Percentiles rank a stretch among this genome's conserved stretches.
Conservation (phyloP, 2,888 invertebrate species). For the Scaptomyza parva region DNA sequence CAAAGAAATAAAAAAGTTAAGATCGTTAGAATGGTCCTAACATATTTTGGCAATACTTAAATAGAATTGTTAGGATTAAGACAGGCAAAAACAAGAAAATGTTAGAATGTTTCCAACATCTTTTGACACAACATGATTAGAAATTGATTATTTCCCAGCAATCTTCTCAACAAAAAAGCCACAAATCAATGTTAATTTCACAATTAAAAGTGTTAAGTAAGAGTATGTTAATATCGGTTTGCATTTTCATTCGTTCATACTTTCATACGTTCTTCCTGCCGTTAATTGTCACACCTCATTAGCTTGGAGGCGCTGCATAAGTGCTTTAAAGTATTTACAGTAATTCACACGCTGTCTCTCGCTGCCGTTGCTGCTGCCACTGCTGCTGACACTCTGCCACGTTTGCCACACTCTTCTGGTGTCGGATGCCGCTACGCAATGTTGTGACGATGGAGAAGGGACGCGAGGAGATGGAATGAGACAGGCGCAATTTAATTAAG, state of each 20-base stretch:
- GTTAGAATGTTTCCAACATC: no score
- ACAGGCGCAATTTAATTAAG: slow-evolving; percentile 69
- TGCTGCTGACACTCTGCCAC: not conserved
- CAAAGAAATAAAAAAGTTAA: no score
- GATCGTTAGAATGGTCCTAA: no score
- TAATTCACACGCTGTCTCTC: slow-evolving; percentile 63
- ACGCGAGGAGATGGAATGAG: not conserved
- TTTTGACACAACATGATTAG: no score
- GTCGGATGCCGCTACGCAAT: not conserved
- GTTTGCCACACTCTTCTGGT: not conserved
- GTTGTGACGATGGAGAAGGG: slow-evolving; percentile 8
- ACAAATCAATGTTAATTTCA: no score
- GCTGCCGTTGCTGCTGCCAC: no score
- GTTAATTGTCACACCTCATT: slow-evolving; percentile 76
- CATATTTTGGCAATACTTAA: no score
- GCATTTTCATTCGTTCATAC: not conserved
- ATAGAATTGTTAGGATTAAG: no score
- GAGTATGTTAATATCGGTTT: not conserved
- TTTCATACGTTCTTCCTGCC: not conserved
- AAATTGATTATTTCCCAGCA: no score
- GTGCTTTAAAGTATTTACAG: slow-evolving; percentile 69
- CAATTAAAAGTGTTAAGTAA: not conserved
- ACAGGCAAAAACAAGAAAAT: no score
- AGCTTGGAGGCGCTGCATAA: slow-evolving; percentile 50
- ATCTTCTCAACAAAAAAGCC: no score